Evolutionary conservation across 2,113 vertebrate species (phyloP), one percentile per base, ranked within the genome.

Genomic region (Pedionomus torquatus): DNA sequence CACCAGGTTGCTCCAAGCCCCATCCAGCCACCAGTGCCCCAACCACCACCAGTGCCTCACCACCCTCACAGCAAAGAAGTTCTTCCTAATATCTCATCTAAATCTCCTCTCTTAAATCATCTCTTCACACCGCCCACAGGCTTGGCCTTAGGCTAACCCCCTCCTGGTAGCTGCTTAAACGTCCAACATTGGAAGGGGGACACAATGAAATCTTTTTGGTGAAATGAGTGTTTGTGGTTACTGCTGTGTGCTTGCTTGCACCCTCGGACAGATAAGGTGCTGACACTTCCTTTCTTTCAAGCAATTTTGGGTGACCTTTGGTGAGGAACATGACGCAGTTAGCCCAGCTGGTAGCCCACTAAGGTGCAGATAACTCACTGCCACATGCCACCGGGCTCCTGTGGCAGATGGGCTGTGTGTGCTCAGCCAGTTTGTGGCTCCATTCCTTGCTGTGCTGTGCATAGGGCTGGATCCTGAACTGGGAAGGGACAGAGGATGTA

Each of bases 311-410:
- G 43, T 39, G 54, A 37, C 28, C n/a, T n/a, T 33, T 20, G 0
- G 1, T 11, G 33, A 31, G 23, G 70, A 55, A 10, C 0, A 3
- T 17, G 60, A 16, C 0, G 0, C 41, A 5, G 41, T 11, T 7
- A 18, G 14, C n/a, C 2, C 1, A 13, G 43, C n/a, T 14, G 57
- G n/a, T 24, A 52, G 12, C 25, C 14, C 11, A 35, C 25, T 23
- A 13, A 19, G 1, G 4, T 18, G 57, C 49, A 28, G 52, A 6
- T 41, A 21, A 21, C n/a, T 25, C 25, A 4, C 9, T 15, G 37
- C 23, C 52, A 51, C n/a, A 11, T 16, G 13, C 12, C 24, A 6
- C 19, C 6, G 3, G n/a, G 60, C 54, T 49, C 13, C 31, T 14
- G 17, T 0, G 33, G 39, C 65, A 19, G 13, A 3, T 1, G 11